These are phyloP conservation scores for Arnoldichthys spilopterus DNA, from an alignment of 2,797 vertebrate genomes.

Conservation along the genomic window DNA sequence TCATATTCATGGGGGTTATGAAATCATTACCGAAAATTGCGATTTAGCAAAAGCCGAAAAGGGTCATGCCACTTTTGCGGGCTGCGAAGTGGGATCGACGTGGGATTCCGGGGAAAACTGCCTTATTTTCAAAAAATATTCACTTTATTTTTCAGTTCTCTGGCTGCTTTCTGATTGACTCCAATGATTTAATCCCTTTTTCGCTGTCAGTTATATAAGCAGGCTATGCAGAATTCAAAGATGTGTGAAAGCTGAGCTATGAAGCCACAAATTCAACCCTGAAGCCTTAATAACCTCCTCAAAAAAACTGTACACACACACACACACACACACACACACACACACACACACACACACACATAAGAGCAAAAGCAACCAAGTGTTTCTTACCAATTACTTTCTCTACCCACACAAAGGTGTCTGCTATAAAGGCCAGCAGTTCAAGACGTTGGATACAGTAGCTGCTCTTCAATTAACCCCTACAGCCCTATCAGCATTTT, in stretches of 20 bases:
- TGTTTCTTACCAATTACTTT: not conserved
- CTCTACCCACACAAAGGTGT: not conserved
- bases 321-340: not conserved
- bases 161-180: not conserved
- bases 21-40: not conserved
- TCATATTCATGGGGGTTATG: constrained; percentile 7
- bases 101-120: too few relatives aligned
- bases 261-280: not conserved
- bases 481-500: too few relatives aligned
- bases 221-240: not conserved
- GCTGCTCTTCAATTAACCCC: not conserved
- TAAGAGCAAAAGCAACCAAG: not conserved
- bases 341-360: not conserved
- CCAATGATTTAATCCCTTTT: not conserved
- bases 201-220: not conserved
- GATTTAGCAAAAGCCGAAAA: not conserved
- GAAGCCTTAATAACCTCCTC: not conserved
- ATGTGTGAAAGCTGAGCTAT: not conserved
- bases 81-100: too few relatives aligned
- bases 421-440: not conserved
- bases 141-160: not conserved
- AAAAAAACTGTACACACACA: not conserved
- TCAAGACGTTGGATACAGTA: not conserved
- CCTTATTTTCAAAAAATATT: not conserved
- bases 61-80: not conserved